Conservation (phyloP, 2,888 invertebrate genomes). For the Tortricodes alternella region DNA sequence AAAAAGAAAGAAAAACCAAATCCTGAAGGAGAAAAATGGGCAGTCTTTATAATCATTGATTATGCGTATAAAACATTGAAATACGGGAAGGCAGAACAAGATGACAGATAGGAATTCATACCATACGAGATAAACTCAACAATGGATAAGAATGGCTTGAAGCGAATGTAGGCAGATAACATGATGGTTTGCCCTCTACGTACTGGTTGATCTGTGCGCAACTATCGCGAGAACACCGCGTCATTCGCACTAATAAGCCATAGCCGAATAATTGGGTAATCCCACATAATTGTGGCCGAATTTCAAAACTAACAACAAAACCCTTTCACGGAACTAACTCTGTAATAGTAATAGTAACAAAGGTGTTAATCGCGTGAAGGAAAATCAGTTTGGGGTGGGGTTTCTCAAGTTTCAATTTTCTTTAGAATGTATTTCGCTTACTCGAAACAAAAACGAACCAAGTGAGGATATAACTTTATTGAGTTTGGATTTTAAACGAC, state of each 20-base stretch:
- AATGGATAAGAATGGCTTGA: no score
- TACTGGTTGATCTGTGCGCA: constrained; percentile 34
- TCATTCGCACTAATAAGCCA: constrained; percentile 77
- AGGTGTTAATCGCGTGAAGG: constrained; percentile 7
- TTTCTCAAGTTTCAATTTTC: constrained; percentile 28
- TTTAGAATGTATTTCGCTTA: constrained; percentile 8
- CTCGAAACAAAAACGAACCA: background rate
- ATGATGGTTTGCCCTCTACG: background rate
- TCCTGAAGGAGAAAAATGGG: no score
- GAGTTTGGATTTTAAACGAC: background rate
- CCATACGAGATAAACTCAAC: no score
- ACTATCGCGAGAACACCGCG: constrained; percentile 50
- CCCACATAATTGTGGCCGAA: constrained; percentile 46
- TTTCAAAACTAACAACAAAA: constrained; percentile 33
- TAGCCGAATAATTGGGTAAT: constrained; percentile 63
- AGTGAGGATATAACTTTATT: background rate
- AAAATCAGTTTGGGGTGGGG: constrained; percentile 12
- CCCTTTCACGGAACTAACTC: background rate
- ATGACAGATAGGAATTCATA: no score
- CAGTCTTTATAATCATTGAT: no score
- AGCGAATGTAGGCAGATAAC: background rate
- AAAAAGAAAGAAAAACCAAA: no score
- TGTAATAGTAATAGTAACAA: background rate
- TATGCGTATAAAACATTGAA: no score
- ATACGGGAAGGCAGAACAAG: no score